phyloP scores from a whole-genome alignment of 2,797 vertebrate species.

The Acanthiza pusilla region DNA sequence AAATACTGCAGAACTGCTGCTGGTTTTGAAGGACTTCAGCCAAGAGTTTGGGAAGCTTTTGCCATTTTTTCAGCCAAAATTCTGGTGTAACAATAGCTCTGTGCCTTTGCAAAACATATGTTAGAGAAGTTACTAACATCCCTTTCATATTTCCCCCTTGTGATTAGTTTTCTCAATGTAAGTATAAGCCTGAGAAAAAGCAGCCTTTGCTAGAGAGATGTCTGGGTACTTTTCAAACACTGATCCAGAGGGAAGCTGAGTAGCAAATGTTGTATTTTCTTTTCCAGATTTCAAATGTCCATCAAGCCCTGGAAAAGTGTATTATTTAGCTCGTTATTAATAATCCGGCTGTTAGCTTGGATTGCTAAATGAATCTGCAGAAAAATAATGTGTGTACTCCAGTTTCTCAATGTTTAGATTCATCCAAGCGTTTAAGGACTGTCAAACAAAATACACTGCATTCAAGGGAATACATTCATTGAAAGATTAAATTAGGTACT shows the following conservation, averaged over 20 bases:
- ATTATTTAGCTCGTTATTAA: slow-evolving; percentile 34
- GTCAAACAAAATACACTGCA: slow-evolving; percentile 57
- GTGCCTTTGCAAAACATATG: not conserved
- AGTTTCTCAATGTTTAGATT: slow-evolving; percentile 43
- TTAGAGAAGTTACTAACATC: not conserved
- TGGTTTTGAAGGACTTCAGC: not conserved
- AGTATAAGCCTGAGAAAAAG: not conserved
- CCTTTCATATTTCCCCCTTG: not conserved
- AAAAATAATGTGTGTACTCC: slow-evolving; percentile 36
- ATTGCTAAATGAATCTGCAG: slow-evolving; percentile 50
- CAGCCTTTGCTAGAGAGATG: not conserved
- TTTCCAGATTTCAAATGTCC: slow-evolving; percentile 25
- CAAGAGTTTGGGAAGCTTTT: not conserved
- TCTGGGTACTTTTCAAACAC: not conserved
- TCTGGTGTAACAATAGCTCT: not conserved
- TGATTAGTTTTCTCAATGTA: not conserved
- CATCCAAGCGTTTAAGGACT: slow-evolving; percentile 62
- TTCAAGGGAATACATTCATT: slow-evolving; percentile 59
- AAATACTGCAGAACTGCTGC: not conserved
- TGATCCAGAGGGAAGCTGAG: not conserved
- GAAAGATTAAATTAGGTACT: slow-evolving; percentile 65
- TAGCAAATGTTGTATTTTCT: not conserved
- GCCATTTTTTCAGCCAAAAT: not conserved
- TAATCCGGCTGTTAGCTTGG: slow-evolving; percentile 51
- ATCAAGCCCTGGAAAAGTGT: slow-evolving; percentile 37